These are phyloP conservation scores for Celastrina argiolus DNA, from an alignment of 2,888 invertebrate species.

Conservation along the genomic window DNA sequence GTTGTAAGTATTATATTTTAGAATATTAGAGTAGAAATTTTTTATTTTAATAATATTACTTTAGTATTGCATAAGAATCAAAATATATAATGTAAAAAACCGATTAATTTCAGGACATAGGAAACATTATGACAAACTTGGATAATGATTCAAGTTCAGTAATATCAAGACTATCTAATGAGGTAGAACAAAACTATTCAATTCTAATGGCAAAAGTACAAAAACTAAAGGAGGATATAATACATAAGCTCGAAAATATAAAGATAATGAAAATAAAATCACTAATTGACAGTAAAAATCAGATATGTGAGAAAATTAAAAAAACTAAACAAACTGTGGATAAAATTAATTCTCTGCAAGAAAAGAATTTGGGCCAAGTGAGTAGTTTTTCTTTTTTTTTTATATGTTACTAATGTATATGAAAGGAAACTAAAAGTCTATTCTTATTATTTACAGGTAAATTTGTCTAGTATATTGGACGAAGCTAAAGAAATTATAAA, in stretches of 20 bases:
- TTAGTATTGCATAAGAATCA: too few species aligned
- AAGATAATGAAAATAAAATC: constrained; percentile 53
- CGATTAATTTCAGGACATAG: constrained; percentile 53
- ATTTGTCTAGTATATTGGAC: constrained; percentile 50
- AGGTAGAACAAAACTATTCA: constrained; percentile 72
- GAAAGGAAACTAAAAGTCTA: too few species aligned
- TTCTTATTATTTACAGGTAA: constrained; percentile 48
- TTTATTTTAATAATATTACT: not conserved
- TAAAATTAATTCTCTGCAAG: constrained; percentile 38
- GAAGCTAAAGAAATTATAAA: constrained; percentile 51
- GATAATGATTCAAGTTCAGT: constrained; percentile 49
- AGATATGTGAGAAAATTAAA: constrained; percentile 49
- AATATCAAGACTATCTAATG: constrained; percentile 46
- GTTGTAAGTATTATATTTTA: constrained; percentile 49
- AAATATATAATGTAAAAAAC: too few species aligned
- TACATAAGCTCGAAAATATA: constrained; percentile 49
- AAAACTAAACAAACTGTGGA: constrained; percentile 40
- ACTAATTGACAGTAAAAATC: constrained; percentile 46
- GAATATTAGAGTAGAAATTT: not conserved
- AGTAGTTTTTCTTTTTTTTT: constrained; percentile 8
- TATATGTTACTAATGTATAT: not conserved
- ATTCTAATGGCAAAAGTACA: constrained; percentile 72
- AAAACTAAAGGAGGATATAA: constrained; percentile 66
- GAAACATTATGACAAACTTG: constrained; percentile 54
- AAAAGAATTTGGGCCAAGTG: constrained; percentile 51